Base-by-base conservation (phyloP, 2,113 vertebrate genomes). In the Nerophis ophidion region DNA sequence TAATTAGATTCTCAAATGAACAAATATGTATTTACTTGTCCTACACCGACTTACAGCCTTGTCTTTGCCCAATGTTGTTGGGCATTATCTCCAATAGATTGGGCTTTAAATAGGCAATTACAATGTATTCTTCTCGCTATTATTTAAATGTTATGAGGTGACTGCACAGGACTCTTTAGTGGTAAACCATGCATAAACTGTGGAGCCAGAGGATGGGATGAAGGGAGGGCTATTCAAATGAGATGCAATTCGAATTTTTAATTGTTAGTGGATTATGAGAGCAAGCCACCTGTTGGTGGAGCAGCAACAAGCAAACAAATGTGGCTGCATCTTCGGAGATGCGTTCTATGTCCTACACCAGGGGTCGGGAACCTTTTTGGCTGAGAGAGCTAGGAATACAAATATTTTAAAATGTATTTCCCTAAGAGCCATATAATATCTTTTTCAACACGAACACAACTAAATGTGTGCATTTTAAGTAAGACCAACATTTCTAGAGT, bases 71-170 rank as follows among this genome's bases (percentile, higher is more conserved):
- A 50, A 71, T 76, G 75, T 85, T 84, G 85, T 81, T 79, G 80
- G 83, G 81, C 76, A 84, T 88, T 82, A 88, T 83, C 76, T 81
- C 60, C 79, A 88, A 88, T 87, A 86, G 84, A 88, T 87, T 83
- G 75, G 58, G 75, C 75, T 82, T 85, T 84, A 77, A 87, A 88
- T 85, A 88, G 80, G 72, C 85, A 83, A 87, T 89, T 88, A 86
- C 73, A 85, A 84, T 85, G 80, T 79, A 86, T 86, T 86, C 66
- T 80, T 62, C 79, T 81, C 44, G 52, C 79, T 70, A 85, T 88
- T 77, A 86, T 80, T 85, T 83, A 84, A 81, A 57, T 65, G 84
- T 85, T 82, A 82, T 81, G 78, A 79, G 77, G 75, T 74, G 75
- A 72, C 81, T 81, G 76, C 84, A 81, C 85, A 76, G 56, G 76